Percentiles rank a stretch among this genome's conserved stretches.
These are phyloP conservation scores for Todiramphus chloris DNA, from an alignment of 2,113 vertebrate genomes.

Conservation along the genomic window DNA sequence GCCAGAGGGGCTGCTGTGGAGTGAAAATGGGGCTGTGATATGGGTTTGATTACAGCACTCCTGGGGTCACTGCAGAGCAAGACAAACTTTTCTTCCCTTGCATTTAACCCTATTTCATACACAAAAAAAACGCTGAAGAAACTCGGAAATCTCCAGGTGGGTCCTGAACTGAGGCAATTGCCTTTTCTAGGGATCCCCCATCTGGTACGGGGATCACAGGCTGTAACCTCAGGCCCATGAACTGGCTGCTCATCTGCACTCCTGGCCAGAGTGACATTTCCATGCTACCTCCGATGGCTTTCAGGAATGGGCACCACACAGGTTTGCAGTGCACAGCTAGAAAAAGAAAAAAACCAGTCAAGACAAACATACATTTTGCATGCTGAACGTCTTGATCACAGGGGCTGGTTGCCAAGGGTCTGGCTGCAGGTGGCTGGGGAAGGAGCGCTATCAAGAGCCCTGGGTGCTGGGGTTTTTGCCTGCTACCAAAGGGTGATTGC, in stretches of 20 bases:
- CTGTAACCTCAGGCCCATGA: neutral
- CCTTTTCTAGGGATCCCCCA: neutral
- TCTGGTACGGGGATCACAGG: neutral
- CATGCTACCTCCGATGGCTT: neutral
- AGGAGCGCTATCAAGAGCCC: neutral
- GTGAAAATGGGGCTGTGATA: conserved; percentile 14
- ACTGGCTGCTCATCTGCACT: rapidly evolving
- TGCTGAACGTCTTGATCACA: rapidly evolving
- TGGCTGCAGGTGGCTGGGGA: neutral
- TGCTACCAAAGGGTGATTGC: neutral
- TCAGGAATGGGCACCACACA: rapidly evolving
- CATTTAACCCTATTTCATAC: conserved; percentile 28
- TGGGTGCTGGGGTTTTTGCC: neutral
- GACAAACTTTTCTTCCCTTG: conserved; percentile 2
- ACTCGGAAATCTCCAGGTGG: neutral
- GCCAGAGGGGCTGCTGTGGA: neutral
- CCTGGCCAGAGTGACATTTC: neutral
- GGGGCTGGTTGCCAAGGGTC: neutral
- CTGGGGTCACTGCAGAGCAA: conserved; percentile 53
- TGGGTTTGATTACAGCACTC: conserved; percentile 48
- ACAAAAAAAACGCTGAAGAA: neutral
- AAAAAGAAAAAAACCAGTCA: neutral
- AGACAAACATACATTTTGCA: neutral
- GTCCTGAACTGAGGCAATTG: neutral
- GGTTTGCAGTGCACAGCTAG: neutral